Evolutionary conservation across 1,140 invertebrate species (phyloP), one percentile per base, ranked within the genome.

Genomic region (Bombus picipes): DNA sequence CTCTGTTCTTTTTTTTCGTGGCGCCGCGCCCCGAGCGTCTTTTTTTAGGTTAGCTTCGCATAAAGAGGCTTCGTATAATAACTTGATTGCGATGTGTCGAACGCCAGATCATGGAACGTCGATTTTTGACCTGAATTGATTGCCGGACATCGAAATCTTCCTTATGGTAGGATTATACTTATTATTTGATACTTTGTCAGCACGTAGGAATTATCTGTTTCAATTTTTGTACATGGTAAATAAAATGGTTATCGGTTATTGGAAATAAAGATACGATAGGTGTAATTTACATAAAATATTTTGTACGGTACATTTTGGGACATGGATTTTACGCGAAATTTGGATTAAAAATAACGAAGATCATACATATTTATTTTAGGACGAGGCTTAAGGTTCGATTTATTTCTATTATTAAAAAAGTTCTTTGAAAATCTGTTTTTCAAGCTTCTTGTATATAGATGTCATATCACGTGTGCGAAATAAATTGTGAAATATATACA

Each of bases 21-120:
- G 25, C 41, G 41, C 71, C 71, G 28, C 18, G 41, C 71, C 71
- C 8, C n/a, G 41, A 74, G 41, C n/a, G 41, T 34, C 22, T 74
- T 74, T 53, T 53, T 74, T 53, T 74, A 34, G n/a, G 43, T 74
- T 74, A 34, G n/a, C 18, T 74, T 53, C n/a, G 41, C 39, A 39
- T 28, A 28, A 43, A 43, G 70, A n/a, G 25, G 12, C 41, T 43
- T 43, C 15, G 13, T 43, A 13, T 41, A 73, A 43, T 43, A 71
- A 71, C 70, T 71, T 28, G 70, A 43, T 43, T 18, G 28, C 41
- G 37, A n/a, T n/a, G 28, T 15, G 28, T 41, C 22, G 1, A n/a
- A 13, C 6, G 6, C 5, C 28, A 15, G 12, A 28, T 72, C 41
- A 43, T 43, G 25, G 13, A 6, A 72, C 28, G 2, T 72, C 39